These are phyloP conservation scores for Drosophila watanabei DNA, from an alignment of 1,140 invertebrate genomes.

Conservation along the genomic window DNA sequence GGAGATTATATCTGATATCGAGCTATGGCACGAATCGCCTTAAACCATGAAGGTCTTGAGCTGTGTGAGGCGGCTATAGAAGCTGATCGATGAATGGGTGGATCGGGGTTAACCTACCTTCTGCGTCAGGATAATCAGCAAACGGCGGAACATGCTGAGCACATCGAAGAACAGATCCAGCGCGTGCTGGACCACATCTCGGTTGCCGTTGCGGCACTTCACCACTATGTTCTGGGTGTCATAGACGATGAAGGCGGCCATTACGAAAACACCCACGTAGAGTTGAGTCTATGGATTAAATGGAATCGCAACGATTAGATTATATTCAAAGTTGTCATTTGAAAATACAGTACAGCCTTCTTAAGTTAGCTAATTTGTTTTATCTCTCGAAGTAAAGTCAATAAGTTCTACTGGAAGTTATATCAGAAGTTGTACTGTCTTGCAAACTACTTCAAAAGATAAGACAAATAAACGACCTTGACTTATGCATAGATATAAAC, in stretches of 20 bases:
- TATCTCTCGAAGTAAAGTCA: too few relatives aligned
- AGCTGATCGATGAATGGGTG: constrained; percentile 7
- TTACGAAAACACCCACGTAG: constrained; percentile 94
- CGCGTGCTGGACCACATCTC: constrained; percentile 96
- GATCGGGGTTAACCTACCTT: constrained; percentile 88
- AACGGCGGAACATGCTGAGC: constrained; percentile 94
- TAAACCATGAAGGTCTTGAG: constrained; percentile 77
- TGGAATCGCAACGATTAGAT: background rate
- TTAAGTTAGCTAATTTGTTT: too few relatives aligned
- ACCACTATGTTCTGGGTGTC: constrained; percentile 98
- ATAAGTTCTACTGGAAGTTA: background rate
- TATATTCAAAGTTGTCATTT: background rate
- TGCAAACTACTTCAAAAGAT: background rate
- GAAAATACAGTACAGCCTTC: background rate
- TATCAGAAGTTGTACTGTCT: background rate
- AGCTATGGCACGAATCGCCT: constrained; percentile 13
- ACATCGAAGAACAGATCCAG: constrained; percentile 97
- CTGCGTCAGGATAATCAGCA: constrained; percentile 95
- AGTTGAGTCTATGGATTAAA: constrained; percentile 89
- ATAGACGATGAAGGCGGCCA: constrained; percentile 97
- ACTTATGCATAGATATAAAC: constrained; percentile 6
- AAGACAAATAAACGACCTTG: constrained; percentile 7
- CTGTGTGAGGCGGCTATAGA: constrained; percentile 47
- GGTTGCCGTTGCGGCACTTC: constrained; percentile 94
- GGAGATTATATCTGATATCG: constrained; percentile 17